Conservation (phyloP, 2,797 vertebrate species). For the Trachurus trachurus region DNA sequence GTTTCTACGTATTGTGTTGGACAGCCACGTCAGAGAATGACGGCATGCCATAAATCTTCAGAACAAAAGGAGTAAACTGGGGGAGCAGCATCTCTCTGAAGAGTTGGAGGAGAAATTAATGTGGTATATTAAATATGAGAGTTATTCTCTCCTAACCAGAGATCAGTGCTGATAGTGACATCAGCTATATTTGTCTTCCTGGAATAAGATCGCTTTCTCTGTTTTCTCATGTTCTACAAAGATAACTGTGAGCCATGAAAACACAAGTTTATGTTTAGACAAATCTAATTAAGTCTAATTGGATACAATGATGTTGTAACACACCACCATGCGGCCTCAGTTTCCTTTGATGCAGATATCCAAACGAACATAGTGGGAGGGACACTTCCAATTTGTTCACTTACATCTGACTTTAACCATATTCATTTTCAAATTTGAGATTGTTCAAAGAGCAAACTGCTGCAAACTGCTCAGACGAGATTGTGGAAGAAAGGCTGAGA, state of each 20-base stretch:
- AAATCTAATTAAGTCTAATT: conserved; percentile 42
- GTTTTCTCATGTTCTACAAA: conserved; percentile 17
- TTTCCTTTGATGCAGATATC: conserved; percentile 30
- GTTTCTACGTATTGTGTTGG: conserved; percentile 56
- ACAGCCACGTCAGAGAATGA: conserved; percentile 68
- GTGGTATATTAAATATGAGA: conserved; percentile 47
- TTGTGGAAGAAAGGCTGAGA: neutral
- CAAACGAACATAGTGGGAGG: conserved; percentile 21
- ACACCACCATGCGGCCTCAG: conserved; percentile 14
- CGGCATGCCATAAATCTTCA: conserved; percentile 62
- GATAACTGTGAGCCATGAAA: conserved; percentile 34
- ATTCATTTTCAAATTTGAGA: conserved; percentile 24
- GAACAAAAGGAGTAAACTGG: conserved; percentile 53
- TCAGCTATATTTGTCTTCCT: conserved; percentile 25
- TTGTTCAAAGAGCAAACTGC: conserved; percentile 9
- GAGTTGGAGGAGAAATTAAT: conserved; percentile 38
- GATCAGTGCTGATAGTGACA: conserved; percentile 48
- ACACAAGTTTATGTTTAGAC: conserved; percentile 34
- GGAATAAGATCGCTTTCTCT: conserved; percentile 10
- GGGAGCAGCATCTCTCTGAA: conserved; percentile 59
- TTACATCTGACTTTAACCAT: conserved; percentile 11
- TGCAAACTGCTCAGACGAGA: conserved; percentile 4
- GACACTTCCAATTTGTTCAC: conserved; percentile 25
- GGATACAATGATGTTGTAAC: conserved; percentile 32
- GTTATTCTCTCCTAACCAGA: conserved; percentile 22